A percentile compares a stretch with the other conserved stretches of the same genome.
phyloP scores from a whole-genome alignment of 2,797 vertebrate genomes.

The Atherinosoma microstoma region DNA sequence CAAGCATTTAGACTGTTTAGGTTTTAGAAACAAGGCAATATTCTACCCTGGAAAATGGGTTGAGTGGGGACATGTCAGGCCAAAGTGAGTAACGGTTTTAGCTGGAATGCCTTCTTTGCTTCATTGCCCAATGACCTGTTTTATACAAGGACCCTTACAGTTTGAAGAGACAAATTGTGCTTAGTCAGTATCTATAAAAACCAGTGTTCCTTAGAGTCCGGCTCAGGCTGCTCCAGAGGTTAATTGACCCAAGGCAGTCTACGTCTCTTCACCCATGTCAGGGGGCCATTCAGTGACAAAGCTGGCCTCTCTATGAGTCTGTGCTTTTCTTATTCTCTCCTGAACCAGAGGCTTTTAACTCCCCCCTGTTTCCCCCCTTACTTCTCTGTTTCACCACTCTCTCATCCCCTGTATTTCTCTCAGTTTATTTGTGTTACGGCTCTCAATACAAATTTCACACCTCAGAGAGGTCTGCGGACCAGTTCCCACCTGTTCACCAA shows the following conservation, averaged over 20 bases:
- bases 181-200: slow-evolving; percentile 72
- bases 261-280: slow-evolving; percentile 50
- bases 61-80: slow-evolving; percentile 12
- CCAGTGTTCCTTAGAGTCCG: slow-evolving; percentile 61
- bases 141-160: slow-evolving; percentile 61
- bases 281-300: slow-evolving; percentile 37
- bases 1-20: not conserved
- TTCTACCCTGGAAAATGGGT: not conserved
- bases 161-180: slow-evolving; percentile 62
- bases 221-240: slow-evolving; percentile 53
- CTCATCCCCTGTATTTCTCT: not conserved
- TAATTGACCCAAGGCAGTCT: slow-evolving; percentile 70
- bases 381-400: slow-evolving; percentile 5
- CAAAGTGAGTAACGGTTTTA: slow-evolving; percentile 35
- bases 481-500: slow-evolving; percentile 55
- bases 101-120: slow-evolving; percentile 48
- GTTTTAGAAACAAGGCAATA: not conserved
- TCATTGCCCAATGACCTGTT: slow-evolving; percentile 71
- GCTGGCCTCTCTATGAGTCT: slow-evolving; percentile 52
- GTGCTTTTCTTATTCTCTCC: slow-evolving; percentile 31
- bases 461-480: slow-evolving; percentile 37
- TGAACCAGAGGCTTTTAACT: slow-evolving; percentile 38
- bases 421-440: slow-evolving; percentile 12
- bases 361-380: not conserved
- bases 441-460: slow-evolving; percentile 28